Base-by-base conservation (phyloP, 1,140 invertebrate species). In the Stenopsyche tienmushanensis region DNA sequence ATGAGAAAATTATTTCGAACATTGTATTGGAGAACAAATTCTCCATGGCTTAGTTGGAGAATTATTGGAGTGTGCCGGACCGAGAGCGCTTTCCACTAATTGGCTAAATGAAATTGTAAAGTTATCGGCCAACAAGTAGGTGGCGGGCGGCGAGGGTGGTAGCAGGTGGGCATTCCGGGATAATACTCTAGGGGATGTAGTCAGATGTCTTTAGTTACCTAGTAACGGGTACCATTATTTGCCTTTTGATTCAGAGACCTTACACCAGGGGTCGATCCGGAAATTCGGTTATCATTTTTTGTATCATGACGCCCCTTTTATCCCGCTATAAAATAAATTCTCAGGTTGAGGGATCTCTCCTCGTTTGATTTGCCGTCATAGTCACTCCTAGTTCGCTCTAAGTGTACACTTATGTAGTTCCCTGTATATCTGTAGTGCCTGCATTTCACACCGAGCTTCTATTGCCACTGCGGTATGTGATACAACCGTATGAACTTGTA, bases 61-160 rank as follows among this genome's bases (percentile, higher is more conserved):
- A 47, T 47, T 47, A 47, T 47, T 18, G 42, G 53, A 57, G 29
- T 57, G 34, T 53, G 39, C 39, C 39, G 23, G 50, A 44, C 53
- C 57, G 57, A 47, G 57, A 64, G 60, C 66, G 57, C 66, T 67
- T 63, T 47, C 53, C 57, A 57, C 66, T 67, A 67, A 67, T 67
- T 67, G 66, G 60, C 60, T 44, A 67, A 67, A 67, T 67, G 60
- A 67, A 66, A 66, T 62, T 66, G 65, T 66, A 66, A 64, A 67
- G 66, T 67, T 64, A 63, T 67, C 41, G 54, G 45, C 47, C 58
- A 62, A 57, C 60, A 67, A 67, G 60, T 52, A 50, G 59, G 47
- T 42, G 23, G 49, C 25, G 15, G 13, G 10, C 24, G 29, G 39
- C 10, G 54, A 10, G 50, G 50, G 24, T 2, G 8, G 50, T 7